phyloP scores from a whole-genome alignment of 2,797 vertebrate genomes.

The Sebastes baramenuke region DNA sequence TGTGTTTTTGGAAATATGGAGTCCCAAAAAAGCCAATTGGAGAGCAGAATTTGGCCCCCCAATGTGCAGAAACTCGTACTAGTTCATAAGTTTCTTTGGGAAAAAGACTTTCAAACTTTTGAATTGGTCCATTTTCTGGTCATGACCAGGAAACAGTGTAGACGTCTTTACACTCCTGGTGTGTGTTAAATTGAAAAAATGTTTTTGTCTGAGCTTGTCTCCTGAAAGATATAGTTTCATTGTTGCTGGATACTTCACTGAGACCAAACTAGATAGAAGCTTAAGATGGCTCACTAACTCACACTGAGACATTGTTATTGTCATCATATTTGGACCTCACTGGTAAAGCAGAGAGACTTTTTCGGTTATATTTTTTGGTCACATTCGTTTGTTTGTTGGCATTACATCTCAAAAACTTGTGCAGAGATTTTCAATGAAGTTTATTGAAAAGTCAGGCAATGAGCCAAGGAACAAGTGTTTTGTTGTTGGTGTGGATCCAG shows the following conservation, averaged over 20 bases:
- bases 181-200: conserved; percentile 23
- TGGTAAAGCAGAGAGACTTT: neutral
- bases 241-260: neutral
- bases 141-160: conserved; percentile 8
- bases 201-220: conserved; percentile 14
- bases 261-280: neutral
- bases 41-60: neutral
- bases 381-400: neutral
- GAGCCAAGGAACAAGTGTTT: neutral
- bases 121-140: conserved; percentile 19
- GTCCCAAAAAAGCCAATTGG: neutral
- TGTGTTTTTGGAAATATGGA: neutral
- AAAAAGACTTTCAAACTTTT: conserved; percentile 6
- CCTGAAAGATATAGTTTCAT: neutral
- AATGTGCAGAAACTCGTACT: neutral
- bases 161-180: conserved; percentile 2
- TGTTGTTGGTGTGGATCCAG: neutral
- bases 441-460: neutral
- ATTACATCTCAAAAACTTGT: neutral
- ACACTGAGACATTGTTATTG: neutral
- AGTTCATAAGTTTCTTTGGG: neutral
- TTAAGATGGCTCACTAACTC: neutral
- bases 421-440: neutral
- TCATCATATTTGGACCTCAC: neutral
- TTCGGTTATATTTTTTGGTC: neutral